These are phyloP conservation scores for Cryptus viduatorius DNA, from an alignment of 2,888 invertebrate species.

Conservation along the genomic window DNA sequence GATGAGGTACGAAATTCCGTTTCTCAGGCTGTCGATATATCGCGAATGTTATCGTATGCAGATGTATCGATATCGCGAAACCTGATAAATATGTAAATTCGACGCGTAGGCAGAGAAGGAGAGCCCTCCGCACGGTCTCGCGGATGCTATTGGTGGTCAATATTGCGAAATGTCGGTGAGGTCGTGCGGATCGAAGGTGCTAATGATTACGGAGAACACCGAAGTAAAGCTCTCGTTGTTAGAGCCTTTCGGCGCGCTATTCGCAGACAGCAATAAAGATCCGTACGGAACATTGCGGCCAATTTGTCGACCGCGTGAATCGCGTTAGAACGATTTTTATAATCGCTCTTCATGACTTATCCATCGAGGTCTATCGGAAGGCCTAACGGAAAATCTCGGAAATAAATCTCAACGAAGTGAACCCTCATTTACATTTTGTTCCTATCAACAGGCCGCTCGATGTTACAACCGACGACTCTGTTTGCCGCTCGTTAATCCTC, in stretches of 20 bases:
- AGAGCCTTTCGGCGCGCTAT: not conserved
- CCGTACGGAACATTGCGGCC: not conserved
- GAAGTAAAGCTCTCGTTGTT: slow-evolving; percentile 11
- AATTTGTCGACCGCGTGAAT: slow-evolving; percentile 2
- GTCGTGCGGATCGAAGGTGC: slow-evolving; percentile 11
- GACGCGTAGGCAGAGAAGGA: no score
- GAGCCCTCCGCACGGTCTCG: no score
- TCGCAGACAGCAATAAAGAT: not conserved
- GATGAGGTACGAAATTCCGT: no score
- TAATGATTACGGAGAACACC: slow-evolving; percentile 1
- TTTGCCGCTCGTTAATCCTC: not conserved
- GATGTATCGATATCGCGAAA: no score
- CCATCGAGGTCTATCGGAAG: not conserved
- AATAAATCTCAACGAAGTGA: not conserved
- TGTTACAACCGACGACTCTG: not conserved
- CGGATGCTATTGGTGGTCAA: no score
- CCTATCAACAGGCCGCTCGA: no score
- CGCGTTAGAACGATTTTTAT: not conserved
- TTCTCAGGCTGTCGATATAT: no score
- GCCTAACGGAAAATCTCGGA: not conserved
- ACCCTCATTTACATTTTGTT: no score
- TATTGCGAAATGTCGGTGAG: slow-evolving; percentile 1
- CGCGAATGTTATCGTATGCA: no score
- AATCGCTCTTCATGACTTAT: not conserved
- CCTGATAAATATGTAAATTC: no score